These are phyloP conservation scores for Apogon talboti DNA, from an alignment of 2,797 vertebrate genomes.

Conservation along the genomic window DNA sequence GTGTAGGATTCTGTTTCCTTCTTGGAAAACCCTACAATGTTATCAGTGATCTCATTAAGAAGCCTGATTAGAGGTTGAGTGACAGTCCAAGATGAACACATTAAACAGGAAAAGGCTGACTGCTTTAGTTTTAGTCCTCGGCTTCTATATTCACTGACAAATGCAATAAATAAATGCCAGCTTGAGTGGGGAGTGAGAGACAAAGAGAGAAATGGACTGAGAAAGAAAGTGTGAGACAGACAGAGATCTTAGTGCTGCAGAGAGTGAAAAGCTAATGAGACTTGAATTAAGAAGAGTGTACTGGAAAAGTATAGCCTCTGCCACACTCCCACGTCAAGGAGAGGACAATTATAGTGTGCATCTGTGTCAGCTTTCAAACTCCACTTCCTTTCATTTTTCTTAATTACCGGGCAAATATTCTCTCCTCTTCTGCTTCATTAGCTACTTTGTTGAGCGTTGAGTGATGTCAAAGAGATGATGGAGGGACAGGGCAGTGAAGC, in stretches of 20 bases:
- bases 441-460: conserved; percentile 84
- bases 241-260: conserved; percentile 24
- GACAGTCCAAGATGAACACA: conserved; percentile 8
- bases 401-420: conserved; percentile 84
- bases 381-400: conserved; percentile 84
- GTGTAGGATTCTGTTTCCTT: neutral
- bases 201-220: conserved; percentile 9
- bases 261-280: conserved; percentile 54
- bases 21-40: neutral
- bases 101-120: conserved; percentile 9
- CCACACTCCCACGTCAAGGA: conserved; percentile 62
- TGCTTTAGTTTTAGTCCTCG: neutral
- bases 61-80: neutral
- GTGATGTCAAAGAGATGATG: conserved; percentile 82
- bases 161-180: conserved; percentile 39
- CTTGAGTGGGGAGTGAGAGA: conserved; percentile 19
- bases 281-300: conserved; percentile 44
- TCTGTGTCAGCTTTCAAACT: conserved; percentile 77
- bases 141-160: neutral
- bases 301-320: conserved; percentile 57
- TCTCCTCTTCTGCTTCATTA: conserved; percentile 84
- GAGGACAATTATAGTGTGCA: conserved; percentile 79
- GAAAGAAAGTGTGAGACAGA: conserved; percentile 12
- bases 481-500: conserved; percentile 76
- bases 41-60: conserved; percentile 3